phyloP scores from a whole-genome alignment of 1,140 invertebrate species.

The Hermatobates lingyangjiaoensis region DNA sequence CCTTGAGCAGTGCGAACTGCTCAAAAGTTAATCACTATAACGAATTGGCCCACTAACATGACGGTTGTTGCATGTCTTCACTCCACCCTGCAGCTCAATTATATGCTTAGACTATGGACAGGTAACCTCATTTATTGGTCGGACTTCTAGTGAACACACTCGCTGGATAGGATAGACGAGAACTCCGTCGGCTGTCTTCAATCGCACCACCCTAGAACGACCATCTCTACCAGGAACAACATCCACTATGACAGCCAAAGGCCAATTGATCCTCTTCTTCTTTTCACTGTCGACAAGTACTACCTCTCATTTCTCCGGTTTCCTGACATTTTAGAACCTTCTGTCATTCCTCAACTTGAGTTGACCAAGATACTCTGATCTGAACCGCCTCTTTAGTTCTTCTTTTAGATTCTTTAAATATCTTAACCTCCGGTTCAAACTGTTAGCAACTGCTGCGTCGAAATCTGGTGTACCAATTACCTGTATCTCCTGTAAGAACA shows the following conservation, averaged over 20 bases:
- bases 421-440: constrained; percentile 1
- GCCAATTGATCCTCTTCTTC: constrained; percentile 18
- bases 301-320: constrained; percentile 7
- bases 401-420: constrained; percentile 3
- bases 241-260: constrained; percentile 16
- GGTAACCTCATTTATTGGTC: too few relatives aligned
- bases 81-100: too few relatives aligned
- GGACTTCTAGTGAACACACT: constrained; percentile 6
- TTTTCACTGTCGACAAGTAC: constrained; percentile 17
- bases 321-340: background rate
- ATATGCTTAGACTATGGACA: too few relatives aligned
- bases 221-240: constrained; percentile 18
- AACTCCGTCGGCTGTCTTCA: constrained; percentile 14
- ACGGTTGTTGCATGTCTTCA: too few relatives aligned
- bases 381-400: constrained; percentile 4
- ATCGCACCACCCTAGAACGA: constrained; percentile 13
- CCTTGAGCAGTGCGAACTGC: too few relatives aligned
- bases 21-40: too few relatives aligned
- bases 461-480: constrained; percentile 15
- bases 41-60: too few relatives aligned
- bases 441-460: background rate
- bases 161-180: constrained; percentile 3
- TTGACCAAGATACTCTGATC: constrained; percentile 10
- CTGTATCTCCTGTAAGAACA: constrained; percentile 19
- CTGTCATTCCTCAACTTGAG: background rate